Conservation (phyloP, 2,888 invertebrate genomes). For the Parelbella ahira region DNA sequence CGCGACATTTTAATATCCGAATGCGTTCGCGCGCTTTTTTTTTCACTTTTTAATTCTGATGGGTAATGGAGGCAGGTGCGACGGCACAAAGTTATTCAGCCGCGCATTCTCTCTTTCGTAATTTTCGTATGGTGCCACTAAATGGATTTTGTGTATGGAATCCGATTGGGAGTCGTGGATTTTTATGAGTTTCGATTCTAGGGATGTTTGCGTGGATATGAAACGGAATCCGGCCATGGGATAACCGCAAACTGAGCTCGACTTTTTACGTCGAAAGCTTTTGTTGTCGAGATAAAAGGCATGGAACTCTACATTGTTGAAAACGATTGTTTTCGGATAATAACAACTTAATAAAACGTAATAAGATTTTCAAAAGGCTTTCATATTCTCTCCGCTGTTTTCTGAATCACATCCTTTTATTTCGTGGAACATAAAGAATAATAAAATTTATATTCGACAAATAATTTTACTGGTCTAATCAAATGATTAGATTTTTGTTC, state of each 20-base stretch:
- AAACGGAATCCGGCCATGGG: conserved; percentile 24
- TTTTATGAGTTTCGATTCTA: conserved; percentile 29
- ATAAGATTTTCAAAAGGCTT: conserved; percentile 10
- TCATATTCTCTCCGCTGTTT: neutral
- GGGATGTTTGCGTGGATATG: conserved; percentile 26
- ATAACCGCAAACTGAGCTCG: conserved; percentile 22
- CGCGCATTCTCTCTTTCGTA: conserved; percentile 48
- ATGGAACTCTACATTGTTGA: conserved; percentile 16
- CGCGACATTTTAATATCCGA: conserved; percentile 70
- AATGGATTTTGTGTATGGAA: conserved; percentile 53
- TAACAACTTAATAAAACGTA: conserved; percentile 22
- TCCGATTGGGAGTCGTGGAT: conserved; percentile 43
- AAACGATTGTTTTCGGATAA: conserved; percentile 23
- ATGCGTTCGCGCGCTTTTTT: conserved; percentile 57
- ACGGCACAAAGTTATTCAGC: conserved; percentile 52
- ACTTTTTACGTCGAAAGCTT: conserved; percentile 21
- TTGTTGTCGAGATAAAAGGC: conserved; percentile 21
- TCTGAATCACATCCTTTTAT: too few relatives aligned
- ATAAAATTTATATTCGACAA: too few relatives aligned
- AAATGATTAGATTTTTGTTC: too few relatives aligned
- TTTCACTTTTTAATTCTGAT: conserved; percentile 53
- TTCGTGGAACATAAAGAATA: too few relatives aligned
- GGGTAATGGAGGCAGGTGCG: conserved; percentile 65
- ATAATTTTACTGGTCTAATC: too few relatives aligned
- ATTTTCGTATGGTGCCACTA: conserved; percentile 52